Base-by-base conservation (phyloP, 2,797 vertebrate species). In the Rhynchonycteris naso region DNA sequence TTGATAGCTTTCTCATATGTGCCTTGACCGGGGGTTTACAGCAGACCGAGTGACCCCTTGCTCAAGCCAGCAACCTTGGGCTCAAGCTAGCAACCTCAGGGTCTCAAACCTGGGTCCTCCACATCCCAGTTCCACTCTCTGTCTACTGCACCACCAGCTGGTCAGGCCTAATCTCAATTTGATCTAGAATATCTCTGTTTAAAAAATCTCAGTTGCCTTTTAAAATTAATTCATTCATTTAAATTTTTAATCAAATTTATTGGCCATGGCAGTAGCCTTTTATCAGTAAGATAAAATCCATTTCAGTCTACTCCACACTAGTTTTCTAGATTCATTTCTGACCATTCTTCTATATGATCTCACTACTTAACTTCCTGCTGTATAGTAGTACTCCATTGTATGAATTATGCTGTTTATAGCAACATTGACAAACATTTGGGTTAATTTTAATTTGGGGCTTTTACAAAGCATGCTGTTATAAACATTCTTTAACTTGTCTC, bases 361-460 rank as follows among this genome's bases (percentile, higher is more conserved):
- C 43, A 59, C 35, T 88, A 19, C 66, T 80, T 89, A 83, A 95
- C 63, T 91, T 74, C 74, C 30, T 30, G n/a, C n/a, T 68, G n/a
- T 82, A 15, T 58, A 72, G 38, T 58, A 72, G 38, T 68, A 47
- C 75, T 68, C 47, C 43, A 35, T 24, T 82, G 69, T 61, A n/a
- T 4, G 19, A 80, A 81, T 74, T 72, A 58, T 10, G 24, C 54
- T 61, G 9, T 69, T 30, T 76, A 10, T 54, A 79, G 66, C 56
- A 66, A 59, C 83, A 47, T 80, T 68, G 19, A 24, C 59, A 26
- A 83, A 69, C 58, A 68, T 88, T 78, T 66, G 58, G 52, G 15
- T 93, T 63, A 28, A 72, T 88, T 88, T 74, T 28, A 65, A 54
- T 50, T 61, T 35, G 50, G 14, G 14, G 13, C 43, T 79, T 92